Evolutionary conservation across 2,888 invertebrate genomes (phyloP), one percentile per base, ranked within the genome.

Genomic region (Trileptium ribeirensis): DNA sequence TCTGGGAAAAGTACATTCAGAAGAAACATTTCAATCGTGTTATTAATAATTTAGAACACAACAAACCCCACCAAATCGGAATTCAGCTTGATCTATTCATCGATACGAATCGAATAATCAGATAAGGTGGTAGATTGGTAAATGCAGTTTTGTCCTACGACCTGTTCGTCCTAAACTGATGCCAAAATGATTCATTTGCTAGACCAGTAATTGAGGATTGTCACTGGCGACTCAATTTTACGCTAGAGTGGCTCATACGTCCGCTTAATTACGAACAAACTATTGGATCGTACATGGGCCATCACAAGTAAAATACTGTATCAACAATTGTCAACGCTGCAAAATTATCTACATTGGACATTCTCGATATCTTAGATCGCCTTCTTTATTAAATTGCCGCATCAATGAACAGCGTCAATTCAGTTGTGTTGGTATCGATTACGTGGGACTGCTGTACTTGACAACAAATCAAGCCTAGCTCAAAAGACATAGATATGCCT

Each of bases 401-500:
- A 3, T 75, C 31, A 31, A 24, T 24, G n/a, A 75, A 37, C 15
- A 24, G 3, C 37, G n/a, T 8, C 77, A 39, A 24, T 79, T 79
- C 70, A 51, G 2, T 24, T 33, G 87, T 0, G 83, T 83, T 0
- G 89, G 88, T 2, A 83, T 89, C 0, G 89, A 89, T 82, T 85
- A 89, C 64, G 86, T 87, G 1, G 89, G 89, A 0, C 89, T 89
- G 0, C 74, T 89, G n/a, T n/a, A n/a, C n/a, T n/a, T n/a, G n/a
- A n/a, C n/a, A n/a, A 19, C 83, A 79, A 38, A 81, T 88, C 19
- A 86, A 82, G 80, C 83, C 81, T 29, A 82, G 84, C 19, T 24
- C 51, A 8, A 38, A 82, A 24, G 87, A 87, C 75, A 85, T 89
- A 87, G 86, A 84, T 89, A n/a, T 84, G 85, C 24, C 64, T 90